Evolutionary conservation across 2,113 vertebrate species (phyloP), one percentile per base, ranked within the genome.

Genomic region (Amphilophus citrinellus): DNA sequence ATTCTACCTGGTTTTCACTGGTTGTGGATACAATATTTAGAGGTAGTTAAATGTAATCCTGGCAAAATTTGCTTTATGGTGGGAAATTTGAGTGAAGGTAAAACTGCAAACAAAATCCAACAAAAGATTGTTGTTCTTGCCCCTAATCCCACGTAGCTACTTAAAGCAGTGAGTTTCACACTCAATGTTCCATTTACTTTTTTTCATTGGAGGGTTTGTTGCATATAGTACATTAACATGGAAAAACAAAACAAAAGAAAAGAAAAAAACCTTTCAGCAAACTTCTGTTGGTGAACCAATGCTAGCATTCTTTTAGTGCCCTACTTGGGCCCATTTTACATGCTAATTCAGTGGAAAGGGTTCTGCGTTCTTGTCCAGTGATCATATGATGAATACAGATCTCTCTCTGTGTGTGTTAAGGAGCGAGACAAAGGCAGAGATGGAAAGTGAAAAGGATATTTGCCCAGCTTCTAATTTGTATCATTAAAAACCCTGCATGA

Each of bases 401-500:
- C 24, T 35, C 3, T 35, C 1, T 6, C 5, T 35, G 32, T 35
- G 32, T 35, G 35, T 71, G 68, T 80, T 37, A 58, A 30, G 56
- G 24, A 42, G 44, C 9, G 58, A 85, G 32, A 82, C 22, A 65
- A 61, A 79, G 71, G 2, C 6, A 61, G 47, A 60, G 22, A 84
- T 22, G 20, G 18, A 62, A 35, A 87, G 24, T 13, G 6, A 61
- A 5, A 80, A 47, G 39, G 10, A 65, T 66, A 83, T 84, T 50
- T 58, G n/a, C 65, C 75, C 47, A 53, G 27, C 47, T 8, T 17
- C 50, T 82, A 58, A 85, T 84, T 50, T 77, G 61, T 44, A 60
- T 80, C 56, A 85, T 76, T 76, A 76, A 66, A 84, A 44, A 58
- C 59, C 58, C 9, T 32, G 18, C 37, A 59, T 87, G 88, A 88